Conservation (phyloP, 2,888 invertebrate genomes). For the Scaptomyza reducta region DNA sequence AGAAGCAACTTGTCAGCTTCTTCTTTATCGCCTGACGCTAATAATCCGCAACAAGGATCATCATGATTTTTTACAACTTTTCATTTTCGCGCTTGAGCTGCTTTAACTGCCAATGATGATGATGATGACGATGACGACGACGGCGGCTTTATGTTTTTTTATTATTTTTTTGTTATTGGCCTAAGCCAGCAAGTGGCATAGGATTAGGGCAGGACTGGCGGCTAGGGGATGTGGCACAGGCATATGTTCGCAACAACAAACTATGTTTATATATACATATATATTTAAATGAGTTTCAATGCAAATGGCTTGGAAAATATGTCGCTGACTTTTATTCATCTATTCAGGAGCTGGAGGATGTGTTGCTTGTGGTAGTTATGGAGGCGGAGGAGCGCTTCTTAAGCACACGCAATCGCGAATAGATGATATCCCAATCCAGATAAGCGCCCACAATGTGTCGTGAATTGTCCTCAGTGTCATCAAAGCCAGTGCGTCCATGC, state of each 20-base stretch:
- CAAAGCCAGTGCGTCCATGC: conserved; percentile 89
- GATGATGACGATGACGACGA: conserved; percentile 1
- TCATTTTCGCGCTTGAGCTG: conserved; percentile 77
- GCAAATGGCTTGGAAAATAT: conserved; percentile 77
- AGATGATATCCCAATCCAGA: conserved; percentile 91
- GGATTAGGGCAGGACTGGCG: conserved; percentile 3
- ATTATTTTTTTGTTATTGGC: background rate
- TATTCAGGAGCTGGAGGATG: too few relatives aligned
- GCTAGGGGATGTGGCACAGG: background rate
- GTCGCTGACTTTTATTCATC: conserved; percentile 49
- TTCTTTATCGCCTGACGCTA: conserved; percentile 49
- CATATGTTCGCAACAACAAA: conserved; percentile 32
- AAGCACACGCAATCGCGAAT: conserved; percentile 86
- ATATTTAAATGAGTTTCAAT: conserved; percentile 64
- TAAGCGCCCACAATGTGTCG: conserved; percentile 90
- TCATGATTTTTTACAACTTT: conserved; percentile 77
- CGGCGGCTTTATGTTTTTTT: conserved; percentile 8
- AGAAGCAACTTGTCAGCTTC: conserved; percentile 75
- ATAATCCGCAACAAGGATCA: conserved; percentile 74
- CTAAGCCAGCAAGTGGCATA: background rate
- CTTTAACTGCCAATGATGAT: conserved; percentile 60
- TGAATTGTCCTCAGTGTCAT: conserved; percentile 85
- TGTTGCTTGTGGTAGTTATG: too few relatives aligned
- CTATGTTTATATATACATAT: conserved; percentile 16
- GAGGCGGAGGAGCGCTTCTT: conserved; percentile 45